Base-by-base conservation (phyloP, 2,797 vertebrate species). In the Melanotaenia pygmaea region DNA sequence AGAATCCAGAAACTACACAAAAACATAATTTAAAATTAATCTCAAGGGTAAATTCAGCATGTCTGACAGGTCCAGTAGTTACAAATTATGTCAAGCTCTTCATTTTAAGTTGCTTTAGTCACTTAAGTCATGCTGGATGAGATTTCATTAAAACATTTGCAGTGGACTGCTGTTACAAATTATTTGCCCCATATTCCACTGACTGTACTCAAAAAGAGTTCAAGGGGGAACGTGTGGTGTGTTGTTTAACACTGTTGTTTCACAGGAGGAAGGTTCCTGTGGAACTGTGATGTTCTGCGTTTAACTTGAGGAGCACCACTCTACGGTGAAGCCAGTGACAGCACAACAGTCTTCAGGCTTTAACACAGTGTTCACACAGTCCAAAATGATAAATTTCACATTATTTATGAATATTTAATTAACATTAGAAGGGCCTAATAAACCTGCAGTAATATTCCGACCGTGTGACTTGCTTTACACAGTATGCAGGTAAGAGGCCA, bases 381-480 rank as follows among this genome's bases (percentile, higher is more conserved):
- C 0, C 26, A 54, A n/a, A 7, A 24, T 45, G 22, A 35, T 34
- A 26, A 45, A 18, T 24, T 38, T 54, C 6, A 54, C 13, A 28
- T 28, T 6, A 20, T 14, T 32, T 24, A 18, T 18, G 9, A 24
- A 24, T 11, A 18, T 35, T 37, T 38, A 22, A 38, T 56, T 40
- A 28, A 20, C 0, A 13, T 66, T 28, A 20, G 3, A 9, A 32
- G 12, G 32, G 5, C 12, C 0, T 14, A 32, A 51, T 47, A 24
- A 61, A 51, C 11, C 32, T 5, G 53, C 5, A 22, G 1, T n/a
- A 18, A 47, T 38, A n/a, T 50, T 32, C 3, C 4, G 20, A 0
- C 30, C 7, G 9, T 75, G 66, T 65, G 18, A 47, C 14, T 14
- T 62, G 11, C 22, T 76, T 58, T 47, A 54, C 7, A 18, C 58